A percentile compares a stretch with the other conserved stretches of the same genome.
These are phyloP conservation scores for Desmophyllum pertusum DNA, from an alignment of 92 coral and sea anemone species.

Conservation along the genomic window DNA sequence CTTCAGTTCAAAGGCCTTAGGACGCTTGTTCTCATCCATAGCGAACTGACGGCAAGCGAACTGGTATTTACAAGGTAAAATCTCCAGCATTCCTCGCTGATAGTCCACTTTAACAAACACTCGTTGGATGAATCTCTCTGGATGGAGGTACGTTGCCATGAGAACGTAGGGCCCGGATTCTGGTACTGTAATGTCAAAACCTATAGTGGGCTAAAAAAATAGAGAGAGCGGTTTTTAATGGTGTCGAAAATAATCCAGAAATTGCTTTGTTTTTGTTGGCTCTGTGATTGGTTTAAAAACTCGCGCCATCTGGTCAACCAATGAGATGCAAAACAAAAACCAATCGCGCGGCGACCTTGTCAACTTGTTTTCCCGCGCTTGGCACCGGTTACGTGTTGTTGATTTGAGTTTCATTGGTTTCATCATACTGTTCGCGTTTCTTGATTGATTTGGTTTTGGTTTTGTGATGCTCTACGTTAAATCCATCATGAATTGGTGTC, in stretches of 20 bases:
- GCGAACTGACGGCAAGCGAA: slow-evolving; percentile 86
- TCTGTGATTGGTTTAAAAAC: too few relatives aligned
- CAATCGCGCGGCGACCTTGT: too few relatives aligned
- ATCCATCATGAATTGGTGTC: neutral
- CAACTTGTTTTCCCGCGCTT: too few relatives aligned
- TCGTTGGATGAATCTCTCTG: slow-evolving; percentile 60
- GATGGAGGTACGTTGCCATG: slow-evolving; percentile 74
- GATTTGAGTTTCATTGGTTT: too few relatives aligned
- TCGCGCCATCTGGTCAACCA: too few relatives aligned
- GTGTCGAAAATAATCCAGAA: neutral
- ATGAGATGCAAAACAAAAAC: too few relatives aligned
- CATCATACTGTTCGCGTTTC: too few relatives aligned
- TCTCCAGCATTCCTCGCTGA: slow-evolving; percentile 68
- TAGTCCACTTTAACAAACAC: slow-evolving; percentile 56
- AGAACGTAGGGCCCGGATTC: slow-evolving; percentile 68
- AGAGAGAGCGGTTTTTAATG: neutral
- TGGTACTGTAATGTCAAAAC: slow-evolving; percentile 62
- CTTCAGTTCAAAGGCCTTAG: slow-evolving; percentile 46
- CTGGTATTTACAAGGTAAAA: slow-evolving; percentile 80
- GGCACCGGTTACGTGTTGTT: too few relatives aligned
- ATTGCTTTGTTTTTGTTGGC: neutral
- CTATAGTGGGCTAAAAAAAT: slow-evolving; percentile 36
- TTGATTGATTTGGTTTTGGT: too few relatives aligned
- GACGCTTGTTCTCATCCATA: slow-evolving; percentile 49
- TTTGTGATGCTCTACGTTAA: too few relatives aligned